Conservation (phyloP, 2,888 invertebrate species). For the Yponomeuta malinellus region DNA sequence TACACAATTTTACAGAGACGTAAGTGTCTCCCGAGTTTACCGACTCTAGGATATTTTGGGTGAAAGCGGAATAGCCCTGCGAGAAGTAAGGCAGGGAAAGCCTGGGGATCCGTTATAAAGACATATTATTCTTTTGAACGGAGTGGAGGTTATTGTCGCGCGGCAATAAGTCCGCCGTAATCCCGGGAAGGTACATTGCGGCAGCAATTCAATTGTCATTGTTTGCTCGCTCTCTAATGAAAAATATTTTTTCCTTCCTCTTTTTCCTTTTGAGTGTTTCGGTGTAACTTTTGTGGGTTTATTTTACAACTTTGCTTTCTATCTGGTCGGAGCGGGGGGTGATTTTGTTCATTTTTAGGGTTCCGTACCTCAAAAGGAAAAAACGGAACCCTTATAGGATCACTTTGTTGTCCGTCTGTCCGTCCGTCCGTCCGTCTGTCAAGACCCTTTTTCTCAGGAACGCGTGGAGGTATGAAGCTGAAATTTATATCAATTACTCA, state of each 20-base stretch:
- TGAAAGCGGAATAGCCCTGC: background rate
- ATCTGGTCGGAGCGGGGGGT: background rate
- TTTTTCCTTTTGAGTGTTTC: constrained; percentile 14
- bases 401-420: too few relatives aligned
- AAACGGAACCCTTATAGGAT: too few relatives aligned
- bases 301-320: background rate
- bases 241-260: constrained; percentile 57
- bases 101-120: constrained; percentile 69
- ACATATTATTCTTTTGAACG: constrained; percentile 74
- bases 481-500: too few relatives aligned
- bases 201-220: constrained; percentile 61
- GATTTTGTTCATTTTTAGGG: background rate
- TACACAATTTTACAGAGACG: too few relatives aligned
- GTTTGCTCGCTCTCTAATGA: constrained; percentile 68
- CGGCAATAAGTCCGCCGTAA: constrained; percentile 64
- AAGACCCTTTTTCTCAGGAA: too few relatives aligned
- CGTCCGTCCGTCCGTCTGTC: too few relatives aligned
- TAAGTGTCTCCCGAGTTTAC: too few relatives aligned
- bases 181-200: constrained; percentile 54
- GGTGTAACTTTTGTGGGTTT: constrained; percentile 9
- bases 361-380: too few relatives aligned
- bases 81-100: constrained; percentile 62
- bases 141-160: constrained; percentile 54
- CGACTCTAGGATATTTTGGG: background rate
- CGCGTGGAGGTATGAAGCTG: too few relatives aligned